Conservation (phyloP, 1,140 invertebrate species). For the Heliconius eleuchia region DNA sequence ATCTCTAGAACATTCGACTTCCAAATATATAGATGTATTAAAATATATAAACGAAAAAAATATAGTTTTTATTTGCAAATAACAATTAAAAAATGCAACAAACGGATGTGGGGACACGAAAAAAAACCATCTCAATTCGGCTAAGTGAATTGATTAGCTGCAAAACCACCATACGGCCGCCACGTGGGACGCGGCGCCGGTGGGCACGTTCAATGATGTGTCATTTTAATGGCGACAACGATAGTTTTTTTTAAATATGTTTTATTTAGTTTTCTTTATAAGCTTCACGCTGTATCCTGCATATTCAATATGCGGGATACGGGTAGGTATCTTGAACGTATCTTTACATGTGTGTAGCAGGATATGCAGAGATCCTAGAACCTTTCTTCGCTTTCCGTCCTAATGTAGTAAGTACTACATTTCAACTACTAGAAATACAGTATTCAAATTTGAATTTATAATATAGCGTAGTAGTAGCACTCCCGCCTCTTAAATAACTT, state of each 20-base stretch:
- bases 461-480: no score
- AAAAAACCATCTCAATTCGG: neutral
- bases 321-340: no score
- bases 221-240: neutral
- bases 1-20: neutral
- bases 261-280: neutral
- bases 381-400: no score
- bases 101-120: neutral
- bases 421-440: no score
- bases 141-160: neutral
- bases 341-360: no score
- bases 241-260: neutral
- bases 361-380: no score
- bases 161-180: constrained; percentile 13
- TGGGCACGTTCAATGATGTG: neutral
- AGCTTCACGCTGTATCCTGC: no score
- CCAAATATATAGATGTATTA: neutral
- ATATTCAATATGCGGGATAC: no score
- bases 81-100: neutral
- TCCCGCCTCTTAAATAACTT: neutral
- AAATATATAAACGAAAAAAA: no score
- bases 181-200: constrained; percentile 21
- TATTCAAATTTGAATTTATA: no score
- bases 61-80: no score
- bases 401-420: no score